Base-by-base conservation (phyloP, 2,888 invertebrate species). In the Catonia carolina region DNA sequence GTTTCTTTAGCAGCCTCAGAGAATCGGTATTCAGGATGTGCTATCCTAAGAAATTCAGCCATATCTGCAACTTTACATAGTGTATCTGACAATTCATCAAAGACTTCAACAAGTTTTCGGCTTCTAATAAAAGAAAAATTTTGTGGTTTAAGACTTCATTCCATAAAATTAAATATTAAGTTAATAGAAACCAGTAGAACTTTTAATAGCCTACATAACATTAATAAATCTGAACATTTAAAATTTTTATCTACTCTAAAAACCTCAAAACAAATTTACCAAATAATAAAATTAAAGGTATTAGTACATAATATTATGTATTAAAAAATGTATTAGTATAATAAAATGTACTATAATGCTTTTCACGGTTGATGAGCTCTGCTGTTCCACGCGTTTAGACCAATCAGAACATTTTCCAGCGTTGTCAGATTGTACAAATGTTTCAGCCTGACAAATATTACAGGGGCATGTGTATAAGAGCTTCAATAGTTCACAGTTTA, bases 61-160 rank as follows among this genome's bases (percentile, higher is more conserved):
- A 99, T 76, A 73, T 99, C 99, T 0, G 98, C 99, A 0, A 97
- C 95, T 74, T 89, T 86, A 71, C 99, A 99, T 49, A 99, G 74
- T 0, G 87, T 85, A 72, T 99, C 91, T 0, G 98, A 98, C 10
- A 99, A 77, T 64, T 98, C 92, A 72, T 99, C 99, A 71, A 99
- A 97, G 58, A 98, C 83, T 71, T 89, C 77, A 4, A 95, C 95
- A 81, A 96, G 87, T 69, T 92, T 93, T 47, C 94, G 76, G 1
- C 74, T 74, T 12, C 88, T 50, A 61, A 69, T n/a, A n/a, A 53
- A 77, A 63, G n/a, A 67, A 58, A n/a, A 69, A n/a, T n/a, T n/a
- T n/a, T n/a, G n/a, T n/a, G n/a, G n/a, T n/a, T n/a, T n/a, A n/a
- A n/a, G n/a, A n/a, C n/a, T n/a, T n/a, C n/a, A n/a, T n/a, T n/a